phyloP scores from a whole-genome alignment of 2,797 vertebrate species.

The Platyrinchus mystaceus region DNA sequence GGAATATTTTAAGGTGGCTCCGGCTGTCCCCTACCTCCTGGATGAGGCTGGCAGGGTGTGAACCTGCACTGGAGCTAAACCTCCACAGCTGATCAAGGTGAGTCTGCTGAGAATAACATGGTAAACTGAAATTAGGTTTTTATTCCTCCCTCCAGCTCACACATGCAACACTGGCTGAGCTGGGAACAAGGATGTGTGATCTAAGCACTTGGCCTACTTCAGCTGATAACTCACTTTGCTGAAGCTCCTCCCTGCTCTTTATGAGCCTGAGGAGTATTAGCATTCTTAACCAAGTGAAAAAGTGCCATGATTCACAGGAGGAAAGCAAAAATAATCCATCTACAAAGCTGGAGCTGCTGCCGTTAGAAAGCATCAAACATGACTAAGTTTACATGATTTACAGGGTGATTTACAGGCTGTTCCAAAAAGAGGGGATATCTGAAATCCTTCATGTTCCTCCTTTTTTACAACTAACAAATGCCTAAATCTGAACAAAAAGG shows the following conservation, averaged over 20 bases:
- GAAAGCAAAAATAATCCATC: not conserved
- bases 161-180: not conserved
- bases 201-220: not conserved
- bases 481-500: not conserved
- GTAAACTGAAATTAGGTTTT: rapidly evolving
- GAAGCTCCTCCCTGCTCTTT: not conserved
- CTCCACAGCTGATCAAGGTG: not conserved
- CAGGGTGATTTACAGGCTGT: not conserved
- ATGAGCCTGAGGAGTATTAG: not conserved
- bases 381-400: not conserved
- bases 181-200: not conserved
- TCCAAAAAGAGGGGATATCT: not conserved
- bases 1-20: not conserved
- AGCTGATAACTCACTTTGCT: not conserved
- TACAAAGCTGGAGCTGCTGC: not conserved
- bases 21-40: not conserved
- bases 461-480: not conserved
- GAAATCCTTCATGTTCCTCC: not conserved
- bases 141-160: not conserved
- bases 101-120: rapidly evolving
- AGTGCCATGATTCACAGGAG: not conserved
- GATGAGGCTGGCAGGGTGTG: not conserved
- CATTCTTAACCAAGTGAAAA: not conserved
- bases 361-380: not conserved
- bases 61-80: not conserved